These are phyloP conservation scores for Bradypodion pumilum DNA, from an alignment of 2,797 vertebrate species.

Conservation along the genomic window DNA sequence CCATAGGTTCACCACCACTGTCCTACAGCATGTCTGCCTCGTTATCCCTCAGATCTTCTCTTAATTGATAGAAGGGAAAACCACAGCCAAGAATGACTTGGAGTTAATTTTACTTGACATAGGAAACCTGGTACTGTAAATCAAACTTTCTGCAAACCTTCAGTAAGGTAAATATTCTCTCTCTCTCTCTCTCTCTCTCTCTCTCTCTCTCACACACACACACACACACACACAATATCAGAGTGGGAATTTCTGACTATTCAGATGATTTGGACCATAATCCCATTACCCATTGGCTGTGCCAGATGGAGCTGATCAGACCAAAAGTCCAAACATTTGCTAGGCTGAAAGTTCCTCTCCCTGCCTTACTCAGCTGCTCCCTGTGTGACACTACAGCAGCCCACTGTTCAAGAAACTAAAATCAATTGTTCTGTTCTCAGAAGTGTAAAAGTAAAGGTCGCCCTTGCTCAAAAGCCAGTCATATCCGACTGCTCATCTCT, in stretches of 20 bases:
- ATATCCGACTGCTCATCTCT: no score
- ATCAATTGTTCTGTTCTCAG: not conserved
- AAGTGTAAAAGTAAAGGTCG: no score
- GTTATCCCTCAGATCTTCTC: not conserved
- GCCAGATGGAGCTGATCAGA: not conserved
- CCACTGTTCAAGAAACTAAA: not conserved
- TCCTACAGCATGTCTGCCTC: no score
- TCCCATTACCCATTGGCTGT: not conserved
- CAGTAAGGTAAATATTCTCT: no score
- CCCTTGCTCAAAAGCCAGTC: no score
- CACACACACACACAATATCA: no score
- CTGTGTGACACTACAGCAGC: not conserved
- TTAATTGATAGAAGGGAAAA: not conserved
- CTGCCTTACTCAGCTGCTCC: not conserved
- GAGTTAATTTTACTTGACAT: not conserved
- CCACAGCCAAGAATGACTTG: not conserved
- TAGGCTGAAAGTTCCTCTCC: not conserved
- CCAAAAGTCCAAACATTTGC: not conserved
- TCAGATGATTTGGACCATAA: not conserved
- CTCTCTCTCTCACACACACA: no score
- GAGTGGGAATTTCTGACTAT: not conserved
- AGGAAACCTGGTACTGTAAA: not conserved
- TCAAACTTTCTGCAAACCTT: not conserved
- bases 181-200: no score
- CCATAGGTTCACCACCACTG: no score